Evolutionary conservation across 2,797 vertebrate genomes (phyloP), one percentile per base, ranked within the genome.

Genomic region (Oreonectes daqikongensis): DNA sequence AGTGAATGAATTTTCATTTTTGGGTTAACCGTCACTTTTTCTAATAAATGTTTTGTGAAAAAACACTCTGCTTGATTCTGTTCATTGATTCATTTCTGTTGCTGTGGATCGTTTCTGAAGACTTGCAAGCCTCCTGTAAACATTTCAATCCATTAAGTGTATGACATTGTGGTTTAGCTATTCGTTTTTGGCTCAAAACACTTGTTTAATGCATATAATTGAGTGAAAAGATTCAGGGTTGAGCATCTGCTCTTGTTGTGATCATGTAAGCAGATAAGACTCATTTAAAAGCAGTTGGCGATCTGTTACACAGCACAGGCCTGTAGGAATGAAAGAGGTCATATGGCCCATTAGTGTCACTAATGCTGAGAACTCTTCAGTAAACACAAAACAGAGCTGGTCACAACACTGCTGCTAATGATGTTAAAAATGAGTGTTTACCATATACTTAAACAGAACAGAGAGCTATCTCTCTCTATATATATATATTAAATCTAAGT

Each of bases 201-300:
- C 44, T 46, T 46, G 14, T 46, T 46, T 8, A 17, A 46, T 18
- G 15, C 15, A 46, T 46, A 3, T 46, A 40, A 18, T 30, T 71
- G 60, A 24, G 24, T 44, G 28, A 3, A 44, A 60, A 40, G 35
- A 67, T 14, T 70, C 24, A 24, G n/a, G 9, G 15, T 60, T 44
- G 40, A 53, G 32, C 20, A 46, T 28, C 20, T n/a, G 67, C 22
- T 32, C 30, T 32, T 68, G 50, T 75, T 80, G 67, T 66, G 73
- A 78, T 78, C 52, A 30, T 18, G 20, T 55, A 64, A 63, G 35
- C 61, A 50, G 67, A 78, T 77, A 67, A 67, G 65, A 77, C 61
- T 11, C 22, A 44, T 77, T 70, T 79, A 24, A 70, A 70, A 52
- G 44, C 70, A 48, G 22, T 59, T 63, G 32, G 40, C 32, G 8